Evolutionary conservation across 1,140 invertebrate species (phyloP), one percentile per base, ranked within the genome.

Genomic region (Trichonephila inaurata): DNA sequence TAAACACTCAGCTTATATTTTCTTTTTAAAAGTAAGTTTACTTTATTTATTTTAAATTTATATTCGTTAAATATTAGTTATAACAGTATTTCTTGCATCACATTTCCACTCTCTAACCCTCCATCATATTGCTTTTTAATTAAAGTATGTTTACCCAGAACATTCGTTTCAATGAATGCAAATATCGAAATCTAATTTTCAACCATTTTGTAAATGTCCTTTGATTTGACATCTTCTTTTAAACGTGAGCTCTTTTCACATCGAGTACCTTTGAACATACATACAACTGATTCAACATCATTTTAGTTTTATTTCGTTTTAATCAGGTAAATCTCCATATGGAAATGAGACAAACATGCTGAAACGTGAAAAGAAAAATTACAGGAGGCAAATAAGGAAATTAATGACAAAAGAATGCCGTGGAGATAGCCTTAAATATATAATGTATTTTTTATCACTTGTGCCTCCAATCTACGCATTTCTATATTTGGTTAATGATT

Each of bases 271-370:
- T 19, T 62, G 61, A 64, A 64, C 51, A 10, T 51, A 64, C 62
- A 16, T 64, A 16, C 62, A 64, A 21, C 62, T 64, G 62, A 64
- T 64, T 64, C 62, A 64, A 64, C 62, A 64, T 19, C 62, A 18
- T 64, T 64, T 64, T 64, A 18, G 62, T 64, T 64, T 51, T 64
- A 64, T 18, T 64, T 64, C 21, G 51, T 83, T 83, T 83, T 83
- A 83, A 83, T 51, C 82, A 83, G 19, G 82, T n/a, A 83, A 51
- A 83, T 40, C n/a, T n/a, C 44, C 40, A 21, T 83, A 83, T 83
- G 82, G 40, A 83, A 83, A 83, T 83, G 82, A 83, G 82, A 83
- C 82, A 83, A 44, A 83, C 44, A 83, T 44, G 40, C 21, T 83
- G 7, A 16, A 83, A 83, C 82, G 82, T 83, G 82, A 83, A 40